Evolutionary conservation across 2,113 vertebrate species (phyloP).

Genomic region (Marmota monax): DNA sequence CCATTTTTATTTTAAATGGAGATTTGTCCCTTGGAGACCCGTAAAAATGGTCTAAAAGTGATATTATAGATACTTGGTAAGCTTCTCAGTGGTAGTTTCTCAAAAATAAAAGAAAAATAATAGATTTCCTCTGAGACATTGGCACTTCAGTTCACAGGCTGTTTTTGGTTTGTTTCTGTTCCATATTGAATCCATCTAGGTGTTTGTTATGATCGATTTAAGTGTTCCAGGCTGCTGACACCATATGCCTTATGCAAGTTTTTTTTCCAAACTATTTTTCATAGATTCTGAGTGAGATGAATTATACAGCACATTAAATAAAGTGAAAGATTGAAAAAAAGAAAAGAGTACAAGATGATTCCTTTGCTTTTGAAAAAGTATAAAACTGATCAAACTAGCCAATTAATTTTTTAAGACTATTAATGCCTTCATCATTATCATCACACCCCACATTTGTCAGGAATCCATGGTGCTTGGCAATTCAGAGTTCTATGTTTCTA

Average conservation of each 20-base stretch:
- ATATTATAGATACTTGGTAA: slow-evolving; percentile 39
- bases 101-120: slow-evolving; percentile 65
- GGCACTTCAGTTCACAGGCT: slow-evolving; percentile 41
- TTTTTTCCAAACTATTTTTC: slow-evolving; percentile 75
- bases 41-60: slow-evolving; percentile 41
- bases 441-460: background rate
- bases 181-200: slow-evolving; percentile 62
- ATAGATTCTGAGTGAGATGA: slow-evolving; percentile 49
- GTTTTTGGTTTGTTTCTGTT: slow-evolving; percentile 62
- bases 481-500: slow-evolving; percentile 62
- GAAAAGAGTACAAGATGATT: background rate
- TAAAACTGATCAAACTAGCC: slow-evolving; percentile 40
- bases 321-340: slow-evolving; percentile 40
- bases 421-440: background rate
- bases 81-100: slow-evolving; percentile 55
- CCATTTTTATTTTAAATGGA: slow-evolving; percentile 60
- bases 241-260: slow-evolving; percentile 76
- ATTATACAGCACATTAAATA: slow-evolving; percentile 71
- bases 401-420: background rate
- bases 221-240: slow-evolving; percentile 74
- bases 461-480: background rate
- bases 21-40: slow-evolving; percentile 46
- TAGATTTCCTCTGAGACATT: slow-evolving; percentile 58
- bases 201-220: slow-evolving; percentile 72
- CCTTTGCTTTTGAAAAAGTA: slow-evolving; percentile 37